phyloP scores from a whole-genome alignment of 2,888 invertebrate genomes.

The Idaea straminata region DNA sequence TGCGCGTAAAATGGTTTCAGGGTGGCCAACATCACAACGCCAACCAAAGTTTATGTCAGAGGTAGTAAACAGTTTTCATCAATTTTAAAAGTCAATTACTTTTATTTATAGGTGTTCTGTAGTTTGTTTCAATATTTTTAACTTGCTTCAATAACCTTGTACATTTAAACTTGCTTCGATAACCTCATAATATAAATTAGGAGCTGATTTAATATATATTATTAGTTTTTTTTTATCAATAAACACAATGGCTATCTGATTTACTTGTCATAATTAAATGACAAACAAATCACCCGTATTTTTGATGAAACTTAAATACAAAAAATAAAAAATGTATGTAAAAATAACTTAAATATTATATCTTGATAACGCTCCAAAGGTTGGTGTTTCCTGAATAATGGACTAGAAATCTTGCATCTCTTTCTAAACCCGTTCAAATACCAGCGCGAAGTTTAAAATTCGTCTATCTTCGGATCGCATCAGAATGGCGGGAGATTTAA shows the following conservation, averaged over 20 bases:
- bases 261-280: background rate
- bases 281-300: background rate
- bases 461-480: conserved; percentile 43
- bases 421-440: conserved; percentile 42
- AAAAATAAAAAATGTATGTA: background rate
- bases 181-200: background rate
- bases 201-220: too few species aligned
- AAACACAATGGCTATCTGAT: background rate
- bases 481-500: conserved; percentile 49
- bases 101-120: too few species aligned
- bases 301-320: background rate
- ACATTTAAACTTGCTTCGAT: background rate
- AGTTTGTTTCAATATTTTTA: background rate
- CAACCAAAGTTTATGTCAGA: conserved; percentile 49
- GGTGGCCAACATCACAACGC: conserved; percentile 58
- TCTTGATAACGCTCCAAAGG: conserved; percentile 19
- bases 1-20: conserved; percentile 74
- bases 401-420: conserved; percentile 43
- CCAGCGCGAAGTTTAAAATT: conserved; percentile 59
- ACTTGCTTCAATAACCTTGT: background rate
- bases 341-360: background rate
- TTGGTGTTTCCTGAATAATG: conserved; percentile 31
- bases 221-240: too few species aligned
- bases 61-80: conserved; percentile 40
- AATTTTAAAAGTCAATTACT: too few species aligned